Evolutionary conservation across 2,797 vertebrate genomes (phyloP).

Genomic region (Hypotaenidia okinawae): DNA sequence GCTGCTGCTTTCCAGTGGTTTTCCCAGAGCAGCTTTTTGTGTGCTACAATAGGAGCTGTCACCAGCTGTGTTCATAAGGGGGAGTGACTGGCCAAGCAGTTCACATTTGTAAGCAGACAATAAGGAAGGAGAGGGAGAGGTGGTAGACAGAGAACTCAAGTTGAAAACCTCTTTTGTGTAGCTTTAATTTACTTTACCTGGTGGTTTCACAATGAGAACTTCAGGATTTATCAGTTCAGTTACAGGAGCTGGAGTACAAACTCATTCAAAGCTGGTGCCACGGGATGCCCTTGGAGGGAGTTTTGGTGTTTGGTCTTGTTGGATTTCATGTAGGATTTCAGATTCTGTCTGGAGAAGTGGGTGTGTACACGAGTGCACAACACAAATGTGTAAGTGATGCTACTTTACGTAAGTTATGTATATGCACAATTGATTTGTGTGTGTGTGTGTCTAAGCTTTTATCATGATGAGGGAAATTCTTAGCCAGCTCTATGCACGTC

Average conservation of each 20-base stretch:
- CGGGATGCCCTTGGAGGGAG: not conserved
- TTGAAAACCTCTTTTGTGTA: not conserved
- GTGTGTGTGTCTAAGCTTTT: rapidly evolving
- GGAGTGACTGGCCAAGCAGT: not conserved
- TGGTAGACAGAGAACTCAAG: not conserved
- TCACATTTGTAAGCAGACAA: not conserved
- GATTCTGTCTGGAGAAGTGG: not conserved
- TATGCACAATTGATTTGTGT: too few species aligned
- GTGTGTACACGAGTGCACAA: too few species aligned
- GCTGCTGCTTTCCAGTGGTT: not conserved
- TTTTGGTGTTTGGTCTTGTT: not conserved
- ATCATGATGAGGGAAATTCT: not conserved
- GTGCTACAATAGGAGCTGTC: not conserved
- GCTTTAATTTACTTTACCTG: not conserved
- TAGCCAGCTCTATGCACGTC: not conserved
- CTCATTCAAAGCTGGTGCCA: not conserved
- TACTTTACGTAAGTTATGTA: not conserved
- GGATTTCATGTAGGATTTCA: not conserved
- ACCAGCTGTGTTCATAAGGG: not conserved
- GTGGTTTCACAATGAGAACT: not conserved
- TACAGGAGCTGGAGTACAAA: not conserved
- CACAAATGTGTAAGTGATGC: not conserved
- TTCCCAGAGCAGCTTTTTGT: not conserved
- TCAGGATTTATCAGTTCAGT: not conserved
- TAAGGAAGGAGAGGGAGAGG: not conserved